Evolutionary conservation across 2,888 invertebrate genomes (phyloP).

Genomic region (Lamproptera curius): DNA sequence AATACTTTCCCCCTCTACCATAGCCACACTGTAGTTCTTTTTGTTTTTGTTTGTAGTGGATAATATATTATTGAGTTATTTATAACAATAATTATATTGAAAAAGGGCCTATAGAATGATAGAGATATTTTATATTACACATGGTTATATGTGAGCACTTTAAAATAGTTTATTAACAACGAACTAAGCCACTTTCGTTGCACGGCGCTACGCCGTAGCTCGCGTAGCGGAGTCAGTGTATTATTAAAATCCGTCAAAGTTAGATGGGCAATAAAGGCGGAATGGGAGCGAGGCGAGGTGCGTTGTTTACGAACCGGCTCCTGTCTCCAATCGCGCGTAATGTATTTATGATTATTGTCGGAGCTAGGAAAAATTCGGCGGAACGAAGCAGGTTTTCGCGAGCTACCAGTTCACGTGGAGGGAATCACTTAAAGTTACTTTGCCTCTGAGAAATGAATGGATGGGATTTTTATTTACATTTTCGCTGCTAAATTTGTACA

Average conservation of each 20-base stretch:
- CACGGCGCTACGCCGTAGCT: constrained; percentile 7
- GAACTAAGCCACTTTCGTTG: constrained; percentile 21
- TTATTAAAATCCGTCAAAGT: constrained; percentile 70
- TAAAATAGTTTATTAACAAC: constrained; percentile 1
- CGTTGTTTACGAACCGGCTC: constrained; percentile 70
- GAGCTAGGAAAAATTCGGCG: constrained; percentile 34
- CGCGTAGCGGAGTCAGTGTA: constrained; percentile 33
- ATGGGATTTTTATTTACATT: too few species aligned
- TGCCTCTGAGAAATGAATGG: not conserved
- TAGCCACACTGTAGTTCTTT: too few species aligned
- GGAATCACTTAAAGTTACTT: not conserved
- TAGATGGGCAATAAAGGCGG: constrained; percentile 69
- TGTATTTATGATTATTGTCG: constrained; percentile 77
- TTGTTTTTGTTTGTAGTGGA: too few species aligned
- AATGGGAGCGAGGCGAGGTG: constrained; percentile 40
- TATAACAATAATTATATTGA: too few species aligned
- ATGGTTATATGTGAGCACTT: not conserved
- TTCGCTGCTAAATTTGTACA: too few species aligned
- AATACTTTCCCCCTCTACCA: too few species aligned
- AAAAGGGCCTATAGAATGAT: too few species aligned
- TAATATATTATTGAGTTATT: too few species aligned
- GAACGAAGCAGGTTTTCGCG: constrained; percentile 19
- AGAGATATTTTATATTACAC: too few species aligned
- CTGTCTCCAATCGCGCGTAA: constrained; percentile 71
- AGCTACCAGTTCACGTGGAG: too few species aligned